Conservation (phyloP, 2,888 invertebrate genomes). For the Disparrhopalites patrizii region DNA sequence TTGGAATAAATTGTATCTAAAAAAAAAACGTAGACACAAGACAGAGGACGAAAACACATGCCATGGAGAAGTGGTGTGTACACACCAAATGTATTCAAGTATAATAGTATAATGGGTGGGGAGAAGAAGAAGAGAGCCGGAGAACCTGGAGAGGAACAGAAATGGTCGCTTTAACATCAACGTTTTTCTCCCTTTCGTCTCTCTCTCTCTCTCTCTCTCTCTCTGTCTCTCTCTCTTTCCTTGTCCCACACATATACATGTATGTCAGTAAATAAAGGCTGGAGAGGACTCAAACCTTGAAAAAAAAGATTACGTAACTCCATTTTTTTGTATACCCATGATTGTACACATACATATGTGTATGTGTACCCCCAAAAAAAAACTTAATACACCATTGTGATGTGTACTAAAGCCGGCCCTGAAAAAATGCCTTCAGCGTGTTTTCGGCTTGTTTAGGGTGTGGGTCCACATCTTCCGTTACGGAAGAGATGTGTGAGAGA, state of each 20-base stretch:
- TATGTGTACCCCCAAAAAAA: no score
- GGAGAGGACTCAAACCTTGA: background rate
- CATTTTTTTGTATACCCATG: no score
- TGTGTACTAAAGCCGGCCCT: conserved; percentile 13
- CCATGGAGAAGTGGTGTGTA: background rate
- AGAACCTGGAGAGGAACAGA: background rate
- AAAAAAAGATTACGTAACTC: conserved; percentile 3
- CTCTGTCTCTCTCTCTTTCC: no score
- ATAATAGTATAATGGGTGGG: no score
- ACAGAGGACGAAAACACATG: no score
- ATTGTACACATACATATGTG: no score
- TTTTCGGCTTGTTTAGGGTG: conserved; percentile 24
- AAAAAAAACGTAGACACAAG: background rate
- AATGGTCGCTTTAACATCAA: no score
- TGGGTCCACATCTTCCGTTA: conserved; percentile 21
- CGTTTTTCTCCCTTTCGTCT: no score
- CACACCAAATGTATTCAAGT: no score
- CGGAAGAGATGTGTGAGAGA: background rate
- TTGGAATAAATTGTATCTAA: background rate
- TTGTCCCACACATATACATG: background rate
- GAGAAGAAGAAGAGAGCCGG: background rate
- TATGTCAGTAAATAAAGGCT: background rate
- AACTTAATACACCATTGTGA: conserved; percentile 17
- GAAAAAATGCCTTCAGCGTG: conserved; percentile 25
- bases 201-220: no score